Percentiles rank a stretch among this genome's conserved stretches.
phyloP scores from a whole-genome alignment of 2,888 invertebrate species.

The Lepetodrilus schrolli region DNA sequence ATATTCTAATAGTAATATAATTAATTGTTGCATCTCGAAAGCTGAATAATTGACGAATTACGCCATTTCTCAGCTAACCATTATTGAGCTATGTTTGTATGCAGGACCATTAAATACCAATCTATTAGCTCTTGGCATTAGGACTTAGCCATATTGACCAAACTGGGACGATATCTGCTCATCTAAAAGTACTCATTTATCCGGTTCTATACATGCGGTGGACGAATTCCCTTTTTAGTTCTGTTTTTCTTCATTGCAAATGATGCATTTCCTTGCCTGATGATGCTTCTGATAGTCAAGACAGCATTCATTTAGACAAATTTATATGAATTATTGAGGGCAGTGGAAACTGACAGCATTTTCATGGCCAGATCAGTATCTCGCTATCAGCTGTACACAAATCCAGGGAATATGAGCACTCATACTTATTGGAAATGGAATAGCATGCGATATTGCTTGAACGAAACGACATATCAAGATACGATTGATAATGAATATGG shows the following conservation, averaged over 20 bases:
- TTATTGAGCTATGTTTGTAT: too few species aligned
- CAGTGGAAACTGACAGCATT: not conserved
- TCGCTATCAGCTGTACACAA: not conserved
- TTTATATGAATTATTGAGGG: slow-evolving; percentile 7
- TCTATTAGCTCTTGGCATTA: too few species aligned
- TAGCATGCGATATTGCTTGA: not conserved
- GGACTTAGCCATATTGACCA: too few species aligned
- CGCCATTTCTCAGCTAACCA: too few species aligned
- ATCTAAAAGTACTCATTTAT: too few species aligned
- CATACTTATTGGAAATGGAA: slow-evolving; percentile 7
- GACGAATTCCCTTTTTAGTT: not conserved
- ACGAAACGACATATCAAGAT: not conserved
- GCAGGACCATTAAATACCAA: too few species aligned
- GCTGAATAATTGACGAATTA: too few species aligned
- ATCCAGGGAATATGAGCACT: not conserved
- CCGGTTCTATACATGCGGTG: too few species aligned
- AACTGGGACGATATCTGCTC: too few species aligned
- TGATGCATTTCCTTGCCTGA: not conserved
- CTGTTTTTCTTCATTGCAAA: not conserved
- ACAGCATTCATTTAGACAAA: not conserved
- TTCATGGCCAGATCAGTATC: slow-evolving; percentile 20
- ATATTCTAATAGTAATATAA: too few species aligned
- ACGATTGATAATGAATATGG: not conserved
- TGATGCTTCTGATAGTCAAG: not conserved
- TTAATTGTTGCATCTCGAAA: too few species aligned